Base-by-base conservation (phyloP, 1,140 invertebrate genomes). In the Trinorchestia longiramus region DNA sequence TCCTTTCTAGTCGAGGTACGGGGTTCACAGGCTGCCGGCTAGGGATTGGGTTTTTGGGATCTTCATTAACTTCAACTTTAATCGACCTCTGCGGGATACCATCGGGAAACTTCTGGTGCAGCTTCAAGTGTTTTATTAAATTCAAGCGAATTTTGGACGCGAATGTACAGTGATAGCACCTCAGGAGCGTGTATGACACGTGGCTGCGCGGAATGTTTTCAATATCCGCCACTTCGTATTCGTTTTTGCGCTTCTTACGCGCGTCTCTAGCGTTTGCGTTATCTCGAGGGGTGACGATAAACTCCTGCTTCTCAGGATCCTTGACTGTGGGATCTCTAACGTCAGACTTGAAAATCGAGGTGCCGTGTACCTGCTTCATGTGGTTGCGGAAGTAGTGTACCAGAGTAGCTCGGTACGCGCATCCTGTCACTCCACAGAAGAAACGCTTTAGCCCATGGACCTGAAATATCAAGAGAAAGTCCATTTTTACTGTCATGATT, bases 121-220 rank as follows among this genome's bases (percentile, higher is more conserved):
- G 97, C 96, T 98, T 98, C 95, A 99, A 97, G 97, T 99, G 98
- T 8, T 98, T 97, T 0, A 98, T 97, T 97, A 99, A 98, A 97
- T 99, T 99, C 0, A 98, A 97, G 0, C 98, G 97, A 6, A 99
- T 98, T 97, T 98, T 98, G 0, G 98, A 98, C 0, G 97, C 97
- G 97, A 98, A 98, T 36, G 98, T 97, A 97, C 98, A 99, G 4
- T 98, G 96, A 0, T 98, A 97, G 97, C 98, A 99, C 88, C 98
- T 97, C 0, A 98, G 97, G 97, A 44, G 98, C 97, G 96, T 97
- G 97, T 95, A 98, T 98, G 95, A 97, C 42, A 99, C 98, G 0
- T 98, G 98, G 77, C 98, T 98, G 15, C 98, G 97, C 0, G 98
- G 98, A 43, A 99, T 97, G 0, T 97, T 97, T 43, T 98, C 97